These are phyloP conservation scores for Therioaphis trifolii DNA, from an alignment of 2,888 invertebrate genomes.

Conservation along the genomic window DNA sequence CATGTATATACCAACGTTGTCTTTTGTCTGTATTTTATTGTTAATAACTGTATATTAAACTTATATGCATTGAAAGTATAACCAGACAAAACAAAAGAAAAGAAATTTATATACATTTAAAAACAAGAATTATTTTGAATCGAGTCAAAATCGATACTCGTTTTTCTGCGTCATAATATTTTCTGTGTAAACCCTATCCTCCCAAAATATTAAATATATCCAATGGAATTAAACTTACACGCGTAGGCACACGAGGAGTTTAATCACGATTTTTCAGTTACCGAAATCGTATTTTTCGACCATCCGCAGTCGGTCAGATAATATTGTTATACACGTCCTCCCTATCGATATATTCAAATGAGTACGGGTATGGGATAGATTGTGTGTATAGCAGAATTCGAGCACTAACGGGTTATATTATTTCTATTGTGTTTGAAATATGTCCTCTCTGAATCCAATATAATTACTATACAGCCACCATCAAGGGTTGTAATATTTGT, in stretches of 20 bases:
- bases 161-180: neutral
- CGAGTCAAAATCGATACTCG: neutral
- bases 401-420: too few species aligned
- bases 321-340: neutral
- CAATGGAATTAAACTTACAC: neutral
- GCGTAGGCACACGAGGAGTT: neutral
- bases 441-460: too few species aligned
- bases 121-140: neutral
- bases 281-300: neutral
- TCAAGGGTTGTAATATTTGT: too few species aligned
- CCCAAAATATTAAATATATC: neutral
- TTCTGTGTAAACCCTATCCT: neutral
- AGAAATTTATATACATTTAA: neutral
- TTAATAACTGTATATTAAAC: slow-evolving; percentile 11
- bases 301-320: neutral
- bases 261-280: neutral
- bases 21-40: slow-evolving; percentile 51
- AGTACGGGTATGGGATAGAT: neutral
- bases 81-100: neutral
- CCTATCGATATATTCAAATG: neutral
- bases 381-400: neutral
- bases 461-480: too few species aligned
- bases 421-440: too few species aligned
- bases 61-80: neutral
- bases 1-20: slow-evolving; percentile 26